Evolutionary conservation across 2,888 invertebrate species (phyloP), one percentile per base, ranked within the genome.

Genomic region (Watsonalla binaria): DNA sequence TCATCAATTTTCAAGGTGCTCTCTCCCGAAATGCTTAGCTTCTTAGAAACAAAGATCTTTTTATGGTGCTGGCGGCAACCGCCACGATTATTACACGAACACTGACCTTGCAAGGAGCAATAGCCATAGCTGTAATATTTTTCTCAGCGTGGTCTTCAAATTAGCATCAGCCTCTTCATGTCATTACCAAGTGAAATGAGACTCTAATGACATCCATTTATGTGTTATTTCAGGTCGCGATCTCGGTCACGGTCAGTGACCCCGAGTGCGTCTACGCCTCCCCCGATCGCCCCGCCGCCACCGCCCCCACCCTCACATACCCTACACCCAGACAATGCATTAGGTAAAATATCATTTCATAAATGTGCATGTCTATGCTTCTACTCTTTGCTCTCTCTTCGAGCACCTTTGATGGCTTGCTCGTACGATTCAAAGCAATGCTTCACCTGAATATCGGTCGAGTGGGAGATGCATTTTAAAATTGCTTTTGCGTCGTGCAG

Each of bases 321-420:
- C n/a, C 72, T 90, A 60, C 90, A 90, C 62, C 90, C 90, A 58
- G 90, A 90, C 78, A 90, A 89, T 70, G 90, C 90, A 65, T 78
- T 90, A 78, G 89, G 90, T 89, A 79, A 73, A 60, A 63, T 55
- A 58, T 57, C 60, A 53, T 57, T 67, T 57, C 56, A 57, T 58
- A 54, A 57, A 58, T 58, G 50, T 34, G 35, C 45, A 14, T 51
- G 8, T 39, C 9, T 37, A 13, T 39, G 33, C 34, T 34, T 47
- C 52, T 24, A 24, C 24, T 24, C 24, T 24, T 24, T 24, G 24
- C 24, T 4, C 2, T 24, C 24, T 24, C 24, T 24, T 47, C 33
- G 11, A 11, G 7, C 47, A 14, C n/a, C 7, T 51, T 53, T 48
- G 42, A 42, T 42, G 11, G 42, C 42, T 8, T 11, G 34, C 13